These are phyloP conservation scores for Caenorhabditis tropicalis DNA, from an alignment of 1,140 invertebrate species.

Conservation along the genomic window DNA sequence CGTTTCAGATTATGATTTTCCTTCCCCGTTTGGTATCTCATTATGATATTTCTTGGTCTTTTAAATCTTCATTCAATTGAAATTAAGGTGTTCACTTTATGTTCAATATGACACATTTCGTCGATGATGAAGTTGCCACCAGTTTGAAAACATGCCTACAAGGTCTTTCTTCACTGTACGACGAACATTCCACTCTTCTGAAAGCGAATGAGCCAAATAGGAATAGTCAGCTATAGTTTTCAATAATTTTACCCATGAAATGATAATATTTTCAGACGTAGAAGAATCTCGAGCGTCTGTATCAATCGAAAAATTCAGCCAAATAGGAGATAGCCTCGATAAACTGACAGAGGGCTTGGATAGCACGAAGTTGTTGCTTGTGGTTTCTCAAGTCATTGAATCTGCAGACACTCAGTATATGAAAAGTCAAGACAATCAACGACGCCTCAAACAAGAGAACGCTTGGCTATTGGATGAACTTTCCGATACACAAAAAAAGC, in stretches of 20 bases:
- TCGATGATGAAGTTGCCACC: constrained; percentile 95
- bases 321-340: neutral
- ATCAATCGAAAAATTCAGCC: constrained; percentile 50
- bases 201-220: constrained; percentile 21
- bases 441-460: constrained; percentile 86
- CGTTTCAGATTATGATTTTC: too few relatives aligned
- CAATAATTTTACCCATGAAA: constrained; percentile 77
- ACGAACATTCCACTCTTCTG: constrained; percentile 81
- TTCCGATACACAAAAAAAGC: constrained; percentile 74
- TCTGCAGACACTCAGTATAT: constrained; percentile 99
- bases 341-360: constrained; percentile 61
- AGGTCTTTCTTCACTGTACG: constrained; percentile 86
- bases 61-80: constrained; percentile 58
- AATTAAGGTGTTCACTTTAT: constrained; percentile 76
- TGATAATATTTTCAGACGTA: constrained; percentile 73
- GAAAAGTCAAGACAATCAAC: constrained; percentile 93
- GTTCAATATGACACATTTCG: constrained; percentile 95
- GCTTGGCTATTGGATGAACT: constrained; percentile 97
- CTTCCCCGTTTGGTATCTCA: too few relatives aligned
- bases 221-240: constrained; percentile 79
- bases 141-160: constrained; percentile 87
- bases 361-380: constrained; percentile 83
- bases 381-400: constrained; percentile 88
- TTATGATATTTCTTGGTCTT: neutral
- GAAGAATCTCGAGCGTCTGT: constrained; percentile 74